Evolutionary conservation across 2,888 invertebrate species (phyloP).

Genomic region (Meteorus colon): DNA sequence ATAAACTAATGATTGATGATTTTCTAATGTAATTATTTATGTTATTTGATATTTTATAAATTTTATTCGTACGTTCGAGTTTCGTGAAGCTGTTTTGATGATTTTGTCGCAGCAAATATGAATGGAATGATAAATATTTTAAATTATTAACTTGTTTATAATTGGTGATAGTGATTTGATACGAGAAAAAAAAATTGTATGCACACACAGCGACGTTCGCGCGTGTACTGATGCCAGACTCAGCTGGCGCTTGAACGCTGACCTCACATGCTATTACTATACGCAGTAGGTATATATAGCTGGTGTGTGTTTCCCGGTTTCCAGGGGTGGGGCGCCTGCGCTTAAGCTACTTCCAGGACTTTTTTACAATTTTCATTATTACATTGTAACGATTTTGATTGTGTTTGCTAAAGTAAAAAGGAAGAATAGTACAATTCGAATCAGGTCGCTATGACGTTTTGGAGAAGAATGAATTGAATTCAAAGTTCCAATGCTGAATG

Average conservation of each 20-base stretch:
- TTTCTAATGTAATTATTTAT: background rate
- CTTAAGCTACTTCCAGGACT: conserved; percentile 18
- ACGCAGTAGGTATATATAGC: background rate
- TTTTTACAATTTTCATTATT: background rate
- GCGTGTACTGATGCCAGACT: conserved; percentile 50
- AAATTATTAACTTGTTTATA: background rate
- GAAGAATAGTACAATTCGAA: too few species aligned
- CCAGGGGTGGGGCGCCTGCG: conserved; percentile 49
- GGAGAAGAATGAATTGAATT: too few species aligned
- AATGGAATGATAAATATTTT: background rate
- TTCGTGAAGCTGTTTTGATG: too few species aligned
- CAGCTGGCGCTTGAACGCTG: conserved; percentile 52
- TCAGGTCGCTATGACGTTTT: too few species aligned
- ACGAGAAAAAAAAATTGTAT: conserved; percentile 16
- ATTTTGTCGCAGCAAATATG: too few species aligned
- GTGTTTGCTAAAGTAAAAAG: background rate
- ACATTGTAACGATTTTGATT: background rate
- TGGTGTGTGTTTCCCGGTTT: conserved; percentile 17
- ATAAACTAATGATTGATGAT: background rate
- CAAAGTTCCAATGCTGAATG: too few species aligned
- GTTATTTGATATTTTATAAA: background rate
- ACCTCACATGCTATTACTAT: conserved; percentile 43
- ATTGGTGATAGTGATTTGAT: background rate
- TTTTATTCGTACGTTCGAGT: background rate
- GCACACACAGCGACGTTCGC: conserved; percentile 45